Percentiles rank a stretch among this genome's conserved stretches.
Evolutionary conservation across 2,888 invertebrate genomes (phyloP).

Genomic region (Anticlea derivata): DNA sequence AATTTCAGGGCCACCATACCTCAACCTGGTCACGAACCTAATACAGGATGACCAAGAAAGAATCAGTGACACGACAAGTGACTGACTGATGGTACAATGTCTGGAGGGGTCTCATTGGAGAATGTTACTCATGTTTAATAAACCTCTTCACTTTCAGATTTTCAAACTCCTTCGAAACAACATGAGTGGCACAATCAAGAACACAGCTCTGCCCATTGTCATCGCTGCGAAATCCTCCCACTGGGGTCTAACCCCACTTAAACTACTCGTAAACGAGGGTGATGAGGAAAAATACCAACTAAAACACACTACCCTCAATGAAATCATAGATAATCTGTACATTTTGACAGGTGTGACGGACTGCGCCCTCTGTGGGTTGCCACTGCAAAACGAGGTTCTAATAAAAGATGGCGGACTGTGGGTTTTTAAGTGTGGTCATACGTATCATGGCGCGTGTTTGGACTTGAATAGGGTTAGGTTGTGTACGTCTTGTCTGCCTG

Average conservation of each 20-base stretch:
- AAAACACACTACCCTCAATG: slow-evolving; percentile 44
- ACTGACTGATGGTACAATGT: too few relatives aligned
- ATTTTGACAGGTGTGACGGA: slow-evolving; percentile 47
- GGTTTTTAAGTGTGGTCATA: slow-evolving; percentile 85
- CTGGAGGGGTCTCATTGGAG: too few relatives aligned
- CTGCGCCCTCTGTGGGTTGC: slow-evolving; percentile 84
- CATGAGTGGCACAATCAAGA: slow-evolving; percentile 55
- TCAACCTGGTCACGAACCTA: too few relatives aligned
- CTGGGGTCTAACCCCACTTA: slow-evolving; percentile 79
- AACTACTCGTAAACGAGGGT: slow-evolving; percentile 17
- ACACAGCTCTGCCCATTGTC: slow-evolving; percentile 70
- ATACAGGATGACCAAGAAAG: too few relatives aligned
- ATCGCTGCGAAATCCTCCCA: slow-evolving; percentile 67
- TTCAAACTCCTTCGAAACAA: slow-evolving; percentile 63
- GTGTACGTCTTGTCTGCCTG: slow-evolving; percentile 65
- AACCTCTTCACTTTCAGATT: slow-evolving; percentile 58
- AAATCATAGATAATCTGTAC: slow-evolving; percentile 50
- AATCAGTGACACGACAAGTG: too few relatives aligned
- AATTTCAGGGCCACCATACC: too few relatives aligned
- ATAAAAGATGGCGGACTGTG: slow-evolving; percentile 85
- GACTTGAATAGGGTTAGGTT: slow-evolving; percentile 80
- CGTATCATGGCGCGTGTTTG: slow-evolving; percentile 85
- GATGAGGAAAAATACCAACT: slow-evolving; percentile 35
- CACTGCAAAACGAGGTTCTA: slow-evolving; percentile 82
- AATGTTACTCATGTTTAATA: too few relatives aligned